Base-by-base conservation (phyloP, 2,888 invertebrate species). In the Andrena trimmerana region DNA sequence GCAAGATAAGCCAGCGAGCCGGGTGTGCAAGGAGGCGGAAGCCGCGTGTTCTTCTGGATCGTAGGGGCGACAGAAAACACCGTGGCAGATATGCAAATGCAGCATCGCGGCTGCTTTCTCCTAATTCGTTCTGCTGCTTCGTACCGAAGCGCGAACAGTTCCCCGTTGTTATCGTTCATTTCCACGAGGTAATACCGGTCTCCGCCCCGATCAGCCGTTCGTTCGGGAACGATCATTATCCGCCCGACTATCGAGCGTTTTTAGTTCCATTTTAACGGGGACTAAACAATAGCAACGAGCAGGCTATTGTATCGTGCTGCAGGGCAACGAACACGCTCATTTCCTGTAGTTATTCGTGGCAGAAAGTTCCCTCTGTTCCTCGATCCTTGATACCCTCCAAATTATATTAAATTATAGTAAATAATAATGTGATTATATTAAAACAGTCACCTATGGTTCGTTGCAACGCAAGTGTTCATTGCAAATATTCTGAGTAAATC, bases 61-160 rank as follows among this genome's bases (percentile, higher is more conserved):
- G 59, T 59, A 42, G n/a, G 48, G 42, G n/a, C 66, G 65, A 29
- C 60, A 29, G 66, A 62, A 72, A 73, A 62, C 54, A 42, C 54
- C 31, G 66, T 20, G 2, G 69, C 57, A 50, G 70, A 73, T 77
- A 81, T 81, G 81, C 81, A 81, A 83, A 83, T 83, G 65, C 50
- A 13, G 59, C 68, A 52, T 42, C 59, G 72, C 68, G 74, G 68
- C 59, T 69, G 83, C 77, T 77, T 69, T 77, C 72, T 60, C 69
- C 76, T 83, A 83, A 83, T 80, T 83, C 72, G 72, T 75, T 80
- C 76, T 68, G 63, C 42, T 67, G 10, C 69, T 52, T 60, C 13
- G 52, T 70, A 76, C 60, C 42, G 67, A 66, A 70, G 78, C 73
- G 48, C 36, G 74, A 52, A 42, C 60, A 70, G 50, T 72, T 62